Evolutionary conservation across 2,113 vertebrate species (phyloP), one percentile per base, ranked within the genome.

Genomic region (Asarcornis scutulata): DNA sequence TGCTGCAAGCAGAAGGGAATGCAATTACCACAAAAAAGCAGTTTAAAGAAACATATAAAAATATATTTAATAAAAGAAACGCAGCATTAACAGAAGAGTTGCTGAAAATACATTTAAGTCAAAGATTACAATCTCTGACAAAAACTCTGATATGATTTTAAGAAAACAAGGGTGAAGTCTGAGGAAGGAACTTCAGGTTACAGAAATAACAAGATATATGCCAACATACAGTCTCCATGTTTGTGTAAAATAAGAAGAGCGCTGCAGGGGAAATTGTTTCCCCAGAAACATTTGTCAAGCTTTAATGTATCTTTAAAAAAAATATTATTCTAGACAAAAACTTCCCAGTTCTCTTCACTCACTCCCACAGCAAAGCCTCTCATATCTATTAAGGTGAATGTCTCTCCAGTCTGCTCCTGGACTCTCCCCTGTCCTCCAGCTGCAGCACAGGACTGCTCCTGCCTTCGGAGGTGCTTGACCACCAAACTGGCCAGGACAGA

Each of bases 91-190:
- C 17, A 63, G 59, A 68, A 77, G 75, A 63, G 56, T 34, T 83
- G 66, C 87, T 15, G 25, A 83, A 62, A 80, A 75, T 4, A 72
- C 38, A 71, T 38, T 80, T 50, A 81, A 75, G 48, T 50, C n/a
- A 74, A 83, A 94, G 9, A 25, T 23, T 17, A 56, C 31, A 60
- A 75, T 11, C 82, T 74, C 42, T 84, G 53, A 92, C 56, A 94
- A 77, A 87, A 91, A 42, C 31, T 79, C 4, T 20, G 40, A 80
- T 11, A 62, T 0, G 0, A 71, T 17, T 17, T 55, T 42, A 17
- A 82, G 74, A 59, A 76, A 82, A 44, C 4, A 36, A 77, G 7
- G 9, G 17, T 0, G 10, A 69, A 42, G 34, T 68, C 29, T 68
- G 53, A 94, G 8, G 18, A 81, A 72, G 78, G 52, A 42, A 46